Base-by-base conservation (phyloP, 2,797 vertebrate species). In the Scarus forsteni region DNA sequence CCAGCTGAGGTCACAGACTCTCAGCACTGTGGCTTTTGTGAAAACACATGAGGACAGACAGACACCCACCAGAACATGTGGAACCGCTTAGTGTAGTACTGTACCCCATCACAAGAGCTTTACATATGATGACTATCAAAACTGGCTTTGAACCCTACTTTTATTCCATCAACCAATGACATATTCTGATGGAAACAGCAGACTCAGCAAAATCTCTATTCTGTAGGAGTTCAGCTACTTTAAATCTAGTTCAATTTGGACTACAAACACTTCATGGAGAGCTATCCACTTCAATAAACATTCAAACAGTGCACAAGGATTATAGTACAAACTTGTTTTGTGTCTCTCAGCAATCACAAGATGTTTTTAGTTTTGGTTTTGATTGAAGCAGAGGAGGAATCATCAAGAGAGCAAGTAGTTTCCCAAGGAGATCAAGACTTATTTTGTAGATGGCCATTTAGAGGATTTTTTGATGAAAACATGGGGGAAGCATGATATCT, bases 361-460 rank as follows among this genome's bases (percentile, higher is more conserved):
- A 84, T 80, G 77, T 76, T 88, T 85, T 66, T 36, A 79, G 54
- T 85, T 79, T 74, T 48, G 12, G 27, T n/a, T n/a, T n/a, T 16
- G 65, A 74, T 61, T 70, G 65, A 60, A 68, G 60, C 64, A 50
- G 63, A 76, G 34, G 43, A 39, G 56, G 36, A 66, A 52, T 81
- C 52, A 48, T 34, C 65, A 58, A 43, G 56, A 64, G 68, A 73
- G 62, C 13, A 3, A 19, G 52, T 51, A 66, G 42, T 69, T 78
- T 76, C 42, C 19, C 43, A 72, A 69, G 60, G 14, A 61, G 59
- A 75, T 53, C 81, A 59, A 70, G 45, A 62, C 61, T 77, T 35
- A 72, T 56, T 36, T 59, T 66, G 49, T 43, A 40, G 74, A 84
- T 88, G 64, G 14, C 40, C 60, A 42, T 59, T 52, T 73, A 80